Evolutionary conservation across 1,140 invertebrate genomes (phyloP).

Genomic region (Drosophila sp.): DNA sequence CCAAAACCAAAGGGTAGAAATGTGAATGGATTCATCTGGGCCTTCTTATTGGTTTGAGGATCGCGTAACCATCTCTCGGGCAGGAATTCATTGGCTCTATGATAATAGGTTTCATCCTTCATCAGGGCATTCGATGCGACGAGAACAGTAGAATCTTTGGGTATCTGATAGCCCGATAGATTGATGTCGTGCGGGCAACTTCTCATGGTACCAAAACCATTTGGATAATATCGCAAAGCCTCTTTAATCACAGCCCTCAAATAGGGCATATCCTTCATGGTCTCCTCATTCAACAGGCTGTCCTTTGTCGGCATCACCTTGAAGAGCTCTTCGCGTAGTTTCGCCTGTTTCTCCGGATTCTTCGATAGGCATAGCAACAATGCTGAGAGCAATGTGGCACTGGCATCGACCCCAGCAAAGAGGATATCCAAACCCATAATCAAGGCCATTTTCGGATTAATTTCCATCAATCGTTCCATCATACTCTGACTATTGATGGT

Average conservation of each 20-base stretch:
- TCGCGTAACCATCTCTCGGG: slow-evolving; percentile 90
- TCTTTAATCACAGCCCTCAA: slow-evolving; percentile 85
- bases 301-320: slow-evolving; percentile 72
- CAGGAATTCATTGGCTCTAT: slow-evolving; percentile 86
- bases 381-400: slow-evolving; percentile 35
- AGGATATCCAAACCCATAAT: slow-evolving; percentile 89
- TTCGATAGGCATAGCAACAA: slow-evolving; percentile 79
- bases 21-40: slow-evolving; percentile 51
- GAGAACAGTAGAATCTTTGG: slow-evolving; percentile 86
- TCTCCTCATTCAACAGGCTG: slow-evolving; percentile 74
- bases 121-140: slow-evolving; percentile 40
- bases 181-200: slow-evolving; percentile 89
- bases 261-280: slow-evolving; percentile 82
- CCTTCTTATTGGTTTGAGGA: slow-evolving; percentile 50
- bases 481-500: slow-evolving; percentile 81
- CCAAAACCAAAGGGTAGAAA: slow-evolving; percentile 86
- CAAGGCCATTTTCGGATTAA: slow-evolving; percentile 85
- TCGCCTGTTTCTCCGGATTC: slow-evolving; percentile 84
- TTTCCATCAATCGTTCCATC: slow-evolving; percentile 85
- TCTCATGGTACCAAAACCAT: slow-evolving; percentile 92
- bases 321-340: slow-evolving; percentile 84
- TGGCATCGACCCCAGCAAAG: slow-evolving; percentile 89
- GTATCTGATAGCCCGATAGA: slow-evolving; percentile 91
- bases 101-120: slow-evolving; percentile 84
- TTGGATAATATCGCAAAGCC: slow-evolving; percentile 91